Evolutionary conservation across 2,888 invertebrate genomes (phyloP).

Genomic region (Dorcus hopei): DNA sequence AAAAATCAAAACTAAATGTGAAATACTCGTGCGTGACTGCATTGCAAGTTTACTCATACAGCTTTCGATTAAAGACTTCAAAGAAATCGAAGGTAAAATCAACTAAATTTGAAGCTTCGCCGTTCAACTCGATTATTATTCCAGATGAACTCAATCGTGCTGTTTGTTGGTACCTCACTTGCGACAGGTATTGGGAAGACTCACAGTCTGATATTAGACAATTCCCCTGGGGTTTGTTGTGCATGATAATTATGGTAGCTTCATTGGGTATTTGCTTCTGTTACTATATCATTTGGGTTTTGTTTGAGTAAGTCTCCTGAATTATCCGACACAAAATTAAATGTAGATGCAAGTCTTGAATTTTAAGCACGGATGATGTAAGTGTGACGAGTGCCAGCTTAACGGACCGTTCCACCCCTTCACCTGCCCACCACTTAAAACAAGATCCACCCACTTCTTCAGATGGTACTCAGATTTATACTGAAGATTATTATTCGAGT

Average conservation of each 20-base stretch:
- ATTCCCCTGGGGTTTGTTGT: conserved; percentile 77
- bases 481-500: conserved; percentile 36
- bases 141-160: conserved; percentile 84
- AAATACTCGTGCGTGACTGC: conserved; percentile 75
- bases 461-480: conserved; percentile 39
- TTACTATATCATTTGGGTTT: conserved; percentile 89
- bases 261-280: conserved; percentile 83
- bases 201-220: conserved; percentile 68
- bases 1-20: conserved; percentile 58
- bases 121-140: conserved; percentile 12
- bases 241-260: conserved; percentile 76
- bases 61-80: conserved; percentile 78
- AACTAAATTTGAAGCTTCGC: not conserved
- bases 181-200: conserved; percentile 91
- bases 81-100: conserved; percentile 75
- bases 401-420: conserved; percentile 65
- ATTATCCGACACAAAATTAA: not conserved
- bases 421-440: conserved; percentile 58
- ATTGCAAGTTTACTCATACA: conserved; percentile 78
- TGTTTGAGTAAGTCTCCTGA: conserved; percentile 77
- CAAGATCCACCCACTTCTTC: conserved; percentile 40
- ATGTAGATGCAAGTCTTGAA: conserved; percentile 3
- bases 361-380: conserved; percentile 64
- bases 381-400: conserved; percentile 66
- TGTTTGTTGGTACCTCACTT: conserved; percentile 89